Conservation (phyloP, 2,113 vertebrate species). For the Neofelis nebulosa region DNA sequence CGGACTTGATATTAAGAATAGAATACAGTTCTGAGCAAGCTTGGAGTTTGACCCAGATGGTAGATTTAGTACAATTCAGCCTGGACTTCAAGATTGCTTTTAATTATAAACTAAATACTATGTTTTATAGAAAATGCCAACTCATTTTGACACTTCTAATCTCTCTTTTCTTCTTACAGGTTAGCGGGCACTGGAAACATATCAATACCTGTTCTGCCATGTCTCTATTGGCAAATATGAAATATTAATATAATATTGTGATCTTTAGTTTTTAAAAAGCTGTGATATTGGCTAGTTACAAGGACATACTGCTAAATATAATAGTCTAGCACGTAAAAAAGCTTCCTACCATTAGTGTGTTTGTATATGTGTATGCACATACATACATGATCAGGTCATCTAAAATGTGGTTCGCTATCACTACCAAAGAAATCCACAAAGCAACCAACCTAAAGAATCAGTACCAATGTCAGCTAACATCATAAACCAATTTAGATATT, state of each 20-base stretch:
- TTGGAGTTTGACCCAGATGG: conserved; percentile 61
- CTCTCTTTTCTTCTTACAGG: conserved; percentile 78
- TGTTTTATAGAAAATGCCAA: conserved; percentile 83
- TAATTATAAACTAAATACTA: conserved; percentile 87
- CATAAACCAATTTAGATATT: conserved; percentile 83
- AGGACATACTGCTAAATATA: conserved; percentile 91
- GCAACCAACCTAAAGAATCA: conserved; percentile 84
- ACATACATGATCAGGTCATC: conserved; percentile 78
- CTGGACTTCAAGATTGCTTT: conserved; percentile 72
- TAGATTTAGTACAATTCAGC: conserved; percentile 74
- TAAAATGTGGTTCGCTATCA: conserved; percentile 86
- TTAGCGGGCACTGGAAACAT: conserved; percentile 76
- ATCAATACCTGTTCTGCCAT: conserved; percentile 84
- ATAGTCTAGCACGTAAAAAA: conserved; percentile 96
- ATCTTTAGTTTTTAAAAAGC: conserved; percentile 87
- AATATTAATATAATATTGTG: conserved; percentile 87
- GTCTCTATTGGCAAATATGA: conserved; percentile 84
- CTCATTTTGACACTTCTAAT: conserved; percentile 81
- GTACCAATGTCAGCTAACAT: conserved; percentile 88
- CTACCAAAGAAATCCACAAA: conserved; percentile 86
- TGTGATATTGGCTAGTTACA: conserved; percentile 92
- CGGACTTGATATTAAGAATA: conserved; percentile 49
- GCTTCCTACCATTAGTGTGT: conserved; percentile 92
- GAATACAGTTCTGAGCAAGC: conserved; percentile 38
- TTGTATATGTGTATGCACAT: conserved; percentile 71